Evolutionary conservation across 2,797 vertebrate species (phyloP).

Genomic region (Lithobates sylvaticus): DNA sequence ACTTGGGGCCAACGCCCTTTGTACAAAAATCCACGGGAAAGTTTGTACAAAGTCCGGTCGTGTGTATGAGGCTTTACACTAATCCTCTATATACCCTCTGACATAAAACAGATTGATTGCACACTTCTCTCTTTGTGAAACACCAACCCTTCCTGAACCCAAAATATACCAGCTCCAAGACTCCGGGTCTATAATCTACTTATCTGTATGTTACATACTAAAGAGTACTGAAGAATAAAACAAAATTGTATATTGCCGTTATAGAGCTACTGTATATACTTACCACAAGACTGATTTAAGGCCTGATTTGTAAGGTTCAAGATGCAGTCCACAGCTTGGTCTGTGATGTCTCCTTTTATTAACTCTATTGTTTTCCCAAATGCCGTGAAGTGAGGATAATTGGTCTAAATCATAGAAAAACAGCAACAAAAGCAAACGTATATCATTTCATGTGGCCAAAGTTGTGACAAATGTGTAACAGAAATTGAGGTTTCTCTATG

Average conservation of each 20-base stretch:
- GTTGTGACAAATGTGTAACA: no score
- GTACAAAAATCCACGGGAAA: no score
- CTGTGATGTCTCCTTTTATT: constrained; percentile 37
- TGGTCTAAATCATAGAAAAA: not conserved
- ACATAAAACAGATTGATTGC: no score
- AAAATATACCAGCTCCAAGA: not conserved
- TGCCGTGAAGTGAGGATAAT: not conserved
- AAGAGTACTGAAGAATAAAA: not conserved
- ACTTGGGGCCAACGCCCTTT: no score
- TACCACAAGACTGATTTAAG: constrained; percentile 26
- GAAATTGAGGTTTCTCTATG: no score
- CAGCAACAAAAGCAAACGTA: not conserved
- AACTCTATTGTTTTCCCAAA: constrained; percentile 35
- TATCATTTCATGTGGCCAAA: no score
- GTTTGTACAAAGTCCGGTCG: no score
- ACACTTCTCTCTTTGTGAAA: not conserved
- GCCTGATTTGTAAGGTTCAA: constrained; percentile 30
- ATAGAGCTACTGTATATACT: not conserved
- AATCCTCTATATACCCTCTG: no score
- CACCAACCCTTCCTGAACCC: not conserved
- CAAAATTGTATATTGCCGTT: no score
- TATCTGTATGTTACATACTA: not conserved
- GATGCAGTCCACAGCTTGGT: constrained; percentile 26
- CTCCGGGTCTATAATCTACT: not conserved
- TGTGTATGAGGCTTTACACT: no score